A percentile compares a stretch with the other conserved stretches of the same genome.
These are phyloP conservation scores for western clawed frog (Xenopus tropicalis) DNA, from an alignment of 2,113 vertebrate genomes.

Conservation along the genomic window DNA sequence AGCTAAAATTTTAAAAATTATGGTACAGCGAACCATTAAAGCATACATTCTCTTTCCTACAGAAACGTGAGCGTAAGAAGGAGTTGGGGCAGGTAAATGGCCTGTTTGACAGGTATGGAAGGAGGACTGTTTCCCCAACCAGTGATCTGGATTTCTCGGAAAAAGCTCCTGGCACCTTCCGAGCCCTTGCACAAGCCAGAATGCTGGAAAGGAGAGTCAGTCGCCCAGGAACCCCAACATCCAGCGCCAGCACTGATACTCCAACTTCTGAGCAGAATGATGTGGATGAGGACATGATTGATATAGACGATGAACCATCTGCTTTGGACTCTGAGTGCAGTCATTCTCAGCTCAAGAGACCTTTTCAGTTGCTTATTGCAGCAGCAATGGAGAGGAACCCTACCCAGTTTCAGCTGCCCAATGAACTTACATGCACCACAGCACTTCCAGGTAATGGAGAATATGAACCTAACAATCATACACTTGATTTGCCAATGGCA, in stretches of 20 bases:
- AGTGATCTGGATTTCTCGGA: constrained; percentile 85
- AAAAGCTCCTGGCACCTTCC: constrained; percentile 75
- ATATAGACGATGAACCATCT: constrained; percentile 88
- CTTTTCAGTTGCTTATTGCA: constrained; percentile 94
- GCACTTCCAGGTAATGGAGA: constrained; percentile 86
- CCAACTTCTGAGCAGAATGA: constrained; percentile 94
- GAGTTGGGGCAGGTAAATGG: constrained; percentile 89
- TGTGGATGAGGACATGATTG: constrained; percentile 86
- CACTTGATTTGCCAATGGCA: no score
- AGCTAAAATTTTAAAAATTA: no score
- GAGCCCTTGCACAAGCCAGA: constrained; percentile 84
- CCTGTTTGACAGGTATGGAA: constrained; percentile 80
- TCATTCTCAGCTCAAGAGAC: constrained; percentile 86
- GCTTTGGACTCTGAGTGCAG: constrained; percentile 78
- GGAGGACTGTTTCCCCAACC: constrained; percentile 80
- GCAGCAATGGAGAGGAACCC: constrained; percentile 97
- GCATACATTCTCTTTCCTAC: constrained; percentile 30
- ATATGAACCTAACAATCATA: no score
- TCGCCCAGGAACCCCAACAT: constrained; percentile 90
- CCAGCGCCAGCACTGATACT: constrained; percentile 89
- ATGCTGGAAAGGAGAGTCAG: constrained; percentile 87
- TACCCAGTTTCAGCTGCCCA: constrained; percentile 96
- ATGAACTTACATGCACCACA: constrained; percentile 93
- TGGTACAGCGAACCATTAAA: no score
- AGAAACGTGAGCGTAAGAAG: constrained; percentile 94